Base-by-base conservation (phyloP, 1,140 invertebrate species). In the Drosophila equinoxialis region DNA sequence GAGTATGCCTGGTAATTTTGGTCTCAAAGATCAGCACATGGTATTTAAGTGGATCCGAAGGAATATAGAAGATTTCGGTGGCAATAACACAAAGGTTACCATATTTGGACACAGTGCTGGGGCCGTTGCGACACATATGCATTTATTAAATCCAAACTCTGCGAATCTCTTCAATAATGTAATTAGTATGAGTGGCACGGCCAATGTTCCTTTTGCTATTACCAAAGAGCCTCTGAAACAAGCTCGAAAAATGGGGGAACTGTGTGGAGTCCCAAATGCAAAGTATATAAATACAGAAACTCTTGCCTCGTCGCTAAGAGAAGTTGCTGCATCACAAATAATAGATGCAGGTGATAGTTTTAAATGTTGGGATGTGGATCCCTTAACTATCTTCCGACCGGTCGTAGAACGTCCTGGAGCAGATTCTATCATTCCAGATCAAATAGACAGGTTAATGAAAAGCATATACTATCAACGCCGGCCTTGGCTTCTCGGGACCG, bases 111-210 rank as follows among this genome's bases (percentile, higher is more conserved):
- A 94, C 54, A 93, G 93, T 63, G 92, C 93, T 3, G 94, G 94
- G 1, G 94, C 92, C 10, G 74, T 91, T 8, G 85, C 92, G 33
- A 92, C 92, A 10, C 90, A 93, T 42, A 78, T 92, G 72, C 93
- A 93, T 59, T 89, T 93, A 77, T 61, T 93, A 41, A 93, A 92
- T n/a, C 77, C 87, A n/a, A 70, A 81, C 7, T 92, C 93, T 17
- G 65, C 60, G 73, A 92, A 73, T 11, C 73, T 94, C 0, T 95
- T 94, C 80, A 92, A 93, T 11, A 81, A 86, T 51, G 93, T 85
- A 0, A 94, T 94, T 30, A 89, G 93, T 17, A 91, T 94, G 91
- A 94, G 94, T 81, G 95, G 95, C 11, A 94, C 93, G 6, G 94
- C 94, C 17, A 84, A 94, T 23, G 93, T 93, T 74, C 91, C 93